Percentiles rank a stretch among this genome's conserved stretches.
These are phyloP conservation scores for Tachystola acroxantha DNA, from an alignment of 2,888 invertebrate genomes.

Conservation along the genomic window DNA sequence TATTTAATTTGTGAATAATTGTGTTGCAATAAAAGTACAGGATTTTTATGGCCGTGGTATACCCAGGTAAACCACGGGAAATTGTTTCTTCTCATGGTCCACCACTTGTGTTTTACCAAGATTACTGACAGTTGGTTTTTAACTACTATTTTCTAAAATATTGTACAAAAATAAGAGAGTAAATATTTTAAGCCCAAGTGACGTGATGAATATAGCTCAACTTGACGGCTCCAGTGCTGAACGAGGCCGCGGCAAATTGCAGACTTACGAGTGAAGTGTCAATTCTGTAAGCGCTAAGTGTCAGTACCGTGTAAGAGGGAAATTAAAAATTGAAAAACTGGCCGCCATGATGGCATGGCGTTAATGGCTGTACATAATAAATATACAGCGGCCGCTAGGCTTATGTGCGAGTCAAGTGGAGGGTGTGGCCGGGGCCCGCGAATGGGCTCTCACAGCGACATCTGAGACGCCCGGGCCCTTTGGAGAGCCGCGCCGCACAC, in stretches of 20 bases:
- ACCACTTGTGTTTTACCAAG: too few relatives aligned
- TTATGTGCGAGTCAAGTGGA: constrained; percentile 75
- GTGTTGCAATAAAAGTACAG: too few relatives aligned
- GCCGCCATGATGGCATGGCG: constrained; percentile 74
- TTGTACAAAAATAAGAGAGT: too few relatives aligned
- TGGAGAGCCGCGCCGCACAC: constrained; percentile 66
- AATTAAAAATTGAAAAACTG: constrained; percentile 76
- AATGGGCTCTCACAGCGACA: constrained; percentile 74
- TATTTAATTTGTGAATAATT: too few relatives aligned
- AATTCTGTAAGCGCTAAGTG: background rate
- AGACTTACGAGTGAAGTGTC: constrained; percentile 28
- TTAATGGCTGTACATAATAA: constrained; percentile 78
- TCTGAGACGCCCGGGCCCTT: constrained; percentile 72
- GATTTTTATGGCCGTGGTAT: too few relatives aligned
- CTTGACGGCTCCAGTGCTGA: background rate
- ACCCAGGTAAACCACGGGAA: too few relatives aligned
- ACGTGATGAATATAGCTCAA: too few relatives aligned
- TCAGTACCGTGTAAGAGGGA: constrained; percentile 53
- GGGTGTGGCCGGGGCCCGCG: constrained; percentile 72
- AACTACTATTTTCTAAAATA: too few relatives aligned
- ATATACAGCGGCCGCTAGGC: constrained; percentile 74
- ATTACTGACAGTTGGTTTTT: too few relatives aligned
- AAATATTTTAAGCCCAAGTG: too few relatives aligned
- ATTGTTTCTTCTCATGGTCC: too few relatives aligned
- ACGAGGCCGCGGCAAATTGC: constrained; percentile 40